Conservation (phyloP, 2,113 vertebrate species). For the Pampusana beccarii region DNA sequence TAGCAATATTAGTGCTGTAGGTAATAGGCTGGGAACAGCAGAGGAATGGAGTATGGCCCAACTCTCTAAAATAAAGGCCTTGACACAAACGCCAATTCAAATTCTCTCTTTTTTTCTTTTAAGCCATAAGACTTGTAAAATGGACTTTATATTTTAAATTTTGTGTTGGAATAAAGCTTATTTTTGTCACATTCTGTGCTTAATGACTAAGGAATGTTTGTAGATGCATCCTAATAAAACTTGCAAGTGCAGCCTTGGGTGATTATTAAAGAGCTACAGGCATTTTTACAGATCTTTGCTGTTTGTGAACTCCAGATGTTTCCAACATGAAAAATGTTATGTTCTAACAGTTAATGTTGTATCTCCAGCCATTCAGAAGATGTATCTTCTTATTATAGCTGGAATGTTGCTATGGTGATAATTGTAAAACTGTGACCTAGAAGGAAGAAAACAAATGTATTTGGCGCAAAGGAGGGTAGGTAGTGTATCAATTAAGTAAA, state of each 20-base stretch:
- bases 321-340: constrained; percentile 77
- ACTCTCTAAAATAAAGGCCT: constrained; percentile 52
- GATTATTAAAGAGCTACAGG: constrained; percentile 67
- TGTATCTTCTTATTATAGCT: constrained; percentile 75
- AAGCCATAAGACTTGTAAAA: constrained; percentile 51
- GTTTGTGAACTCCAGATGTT: constrained; percentile 77
- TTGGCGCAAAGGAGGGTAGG: constrained; percentile 32
- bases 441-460: constrained; percentile 51
- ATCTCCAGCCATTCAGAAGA: constrained; percentile 76
- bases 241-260: constrained; percentile 69
- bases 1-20: constrained; percentile 77
- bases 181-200: constrained; percentile 52
- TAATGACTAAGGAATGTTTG: constrained; percentile 62
- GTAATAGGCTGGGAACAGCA: constrained; percentile 75
- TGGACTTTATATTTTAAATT: background rate
- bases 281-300: constrained; percentile 73
- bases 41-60: constrained; percentile 39
- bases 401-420: constrained; percentile 77
- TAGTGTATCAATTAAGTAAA: constrained; percentile 62
- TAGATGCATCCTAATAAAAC: constrained; percentile 67
- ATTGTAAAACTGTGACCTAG: constrained; percentile 73
- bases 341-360: constrained; percentile 74
- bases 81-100: constrained; percentile 37
- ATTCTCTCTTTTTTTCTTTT: background rate
- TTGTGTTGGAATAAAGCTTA: constrained; percentile 52